These are phyloP conservation scores for Podilymbus podiceps DNA, from an alignment of 2,113 vertebrate genomes.

Conservation along the genomic window DNA sequence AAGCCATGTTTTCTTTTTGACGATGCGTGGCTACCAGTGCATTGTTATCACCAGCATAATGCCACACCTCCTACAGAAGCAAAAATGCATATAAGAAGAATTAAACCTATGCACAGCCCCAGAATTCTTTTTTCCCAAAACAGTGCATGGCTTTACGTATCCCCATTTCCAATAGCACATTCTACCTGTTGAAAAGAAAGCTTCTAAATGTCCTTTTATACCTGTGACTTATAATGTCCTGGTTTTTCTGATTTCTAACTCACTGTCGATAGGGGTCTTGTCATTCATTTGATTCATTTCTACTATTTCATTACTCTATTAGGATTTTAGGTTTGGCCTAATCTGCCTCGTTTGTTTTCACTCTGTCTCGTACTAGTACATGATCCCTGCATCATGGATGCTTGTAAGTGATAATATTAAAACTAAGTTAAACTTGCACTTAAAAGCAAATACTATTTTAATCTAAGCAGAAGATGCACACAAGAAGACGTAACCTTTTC, in stretches of 20 bases:
- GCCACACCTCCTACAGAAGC: background rate
- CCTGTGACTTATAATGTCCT: background rate
- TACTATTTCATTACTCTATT: background rate
- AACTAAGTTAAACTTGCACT: background rate
- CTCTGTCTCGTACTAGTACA: background rate
- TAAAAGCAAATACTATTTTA: background rate
- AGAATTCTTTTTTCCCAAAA: background rate
- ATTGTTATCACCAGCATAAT: background rate
- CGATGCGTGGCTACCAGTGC: accelerated
- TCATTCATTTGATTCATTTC: background rate
- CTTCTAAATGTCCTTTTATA: background rate
- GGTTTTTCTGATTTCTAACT: background rate
- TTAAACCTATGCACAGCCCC: background rate
- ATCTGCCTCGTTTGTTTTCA: background rate
- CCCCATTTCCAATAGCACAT: background rate
- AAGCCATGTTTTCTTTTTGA: background rate
- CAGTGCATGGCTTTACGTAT: background rate
- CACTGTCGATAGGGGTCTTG: accelerated
- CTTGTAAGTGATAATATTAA: background rate
- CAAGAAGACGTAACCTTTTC: background rate
- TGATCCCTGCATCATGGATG: background rate
- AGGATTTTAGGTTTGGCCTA: background rate
- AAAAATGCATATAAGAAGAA: background rate
- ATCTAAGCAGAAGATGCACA: background rate
- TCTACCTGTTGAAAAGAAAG: background rate